A percentile compares a stretch with the other conserved stretches of the same genome.
Evolutionary conservation across 2,888 invertebrate species (phyloP).

Genomic region (Andrena fulva): DNA sequence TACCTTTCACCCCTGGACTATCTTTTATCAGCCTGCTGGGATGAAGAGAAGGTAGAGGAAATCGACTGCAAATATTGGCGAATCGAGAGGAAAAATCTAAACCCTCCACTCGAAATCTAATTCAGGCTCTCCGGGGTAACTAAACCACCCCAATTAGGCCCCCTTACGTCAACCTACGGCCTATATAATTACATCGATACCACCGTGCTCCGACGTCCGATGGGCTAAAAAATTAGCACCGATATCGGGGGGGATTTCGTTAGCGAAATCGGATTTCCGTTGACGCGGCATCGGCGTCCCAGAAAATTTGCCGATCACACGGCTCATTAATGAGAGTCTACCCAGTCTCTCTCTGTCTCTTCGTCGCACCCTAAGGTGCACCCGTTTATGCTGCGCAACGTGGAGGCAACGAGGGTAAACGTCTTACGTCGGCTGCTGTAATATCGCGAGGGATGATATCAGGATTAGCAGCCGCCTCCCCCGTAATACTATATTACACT

Average conservation of each 20-base stretch:
- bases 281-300: conserved; percentile 13
- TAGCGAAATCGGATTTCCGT: conserved; percentile 37
- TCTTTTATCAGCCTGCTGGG: no score
- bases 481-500: conserved; percentile 30
- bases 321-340: conserved; percentile 51
- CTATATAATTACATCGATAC: background rate
- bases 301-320: conserved; percentile 59
- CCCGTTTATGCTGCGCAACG: conserved; percentile 40
- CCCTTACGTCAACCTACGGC: background rate
- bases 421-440: conserved; percentile 45
- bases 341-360: background rate
- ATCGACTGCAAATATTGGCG: no score
- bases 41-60: no score
- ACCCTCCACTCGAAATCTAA: no score
- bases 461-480: conserved; percentile 39
- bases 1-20: background rate
- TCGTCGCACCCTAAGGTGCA: background rate
- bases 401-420: conserved; percentile 46
- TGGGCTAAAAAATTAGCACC: conserved; percentile 14
- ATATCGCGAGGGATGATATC: conserved; percentile 54
- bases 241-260: conserved; percentile 34
- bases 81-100: no score
- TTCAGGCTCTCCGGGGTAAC: no score
- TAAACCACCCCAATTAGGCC: background rate
- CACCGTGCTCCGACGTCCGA: background rate